Evolutionary conservation across 2,888 invertebrate genomes (phyloP).

Genomic region (Formica aserva): DNA sequence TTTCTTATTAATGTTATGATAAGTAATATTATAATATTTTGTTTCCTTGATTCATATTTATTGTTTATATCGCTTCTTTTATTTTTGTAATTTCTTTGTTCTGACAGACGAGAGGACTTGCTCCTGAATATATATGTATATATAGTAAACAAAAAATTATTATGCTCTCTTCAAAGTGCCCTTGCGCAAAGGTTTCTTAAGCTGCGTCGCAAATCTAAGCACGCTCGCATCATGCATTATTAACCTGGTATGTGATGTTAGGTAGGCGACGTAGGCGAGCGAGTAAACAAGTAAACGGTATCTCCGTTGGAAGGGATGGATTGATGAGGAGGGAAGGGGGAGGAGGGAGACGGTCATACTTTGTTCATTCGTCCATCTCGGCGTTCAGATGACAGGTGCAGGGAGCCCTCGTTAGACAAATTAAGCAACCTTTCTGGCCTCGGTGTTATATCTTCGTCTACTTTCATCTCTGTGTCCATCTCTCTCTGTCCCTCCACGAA

Average conservation of each 20-base stretch:
- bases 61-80: neutral
- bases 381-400: slow-evolving; percentile 81
- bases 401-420: slow-evolving; percentile 84
- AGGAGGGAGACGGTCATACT: slow-evolving; percentile 25
- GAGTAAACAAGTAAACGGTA: slow-evolving; percentile 51
- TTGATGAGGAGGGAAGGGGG: neutral
- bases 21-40: neutral
- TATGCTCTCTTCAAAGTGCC: neutral
- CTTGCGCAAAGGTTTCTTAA: neutral
- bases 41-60: neutral
- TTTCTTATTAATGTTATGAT: neutral
- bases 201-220: neutral
- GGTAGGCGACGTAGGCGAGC: slow-evolving; percentile 42
- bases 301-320: slow-evolving; percentile 51
- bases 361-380: slow-evolving; percentile 70
- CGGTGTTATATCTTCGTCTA: slow-evolving; percentile 57
- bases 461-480: slow-evolving; percentile 50
- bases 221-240: slow-evolving; percentile 22
- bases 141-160: neutral
- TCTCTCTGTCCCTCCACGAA: slow-evolving; percentile 49
- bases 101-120: neutral
- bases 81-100: neutral
- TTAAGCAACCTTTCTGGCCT: slow-evolving; percentile 80
- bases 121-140: neutral
- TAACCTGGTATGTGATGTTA: slow-evolving; percentile 27